Conservation (phyloP, 2,113 vertebrate genomes). For the Pelvicachromis taeniatus region DNA sequence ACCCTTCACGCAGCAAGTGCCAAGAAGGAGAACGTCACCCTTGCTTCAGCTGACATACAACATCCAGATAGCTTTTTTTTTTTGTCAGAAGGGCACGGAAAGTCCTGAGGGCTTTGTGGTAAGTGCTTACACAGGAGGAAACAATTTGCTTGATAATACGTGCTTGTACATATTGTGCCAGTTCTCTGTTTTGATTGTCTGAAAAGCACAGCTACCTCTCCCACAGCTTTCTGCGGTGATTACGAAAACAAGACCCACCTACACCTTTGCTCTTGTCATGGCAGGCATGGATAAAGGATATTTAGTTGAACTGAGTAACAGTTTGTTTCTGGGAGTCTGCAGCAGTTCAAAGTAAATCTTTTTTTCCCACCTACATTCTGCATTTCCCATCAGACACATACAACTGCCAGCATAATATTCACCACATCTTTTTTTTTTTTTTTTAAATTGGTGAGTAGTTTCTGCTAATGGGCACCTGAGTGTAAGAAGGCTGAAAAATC, state of each 20-base stretch:
- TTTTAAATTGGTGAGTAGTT: neutral
- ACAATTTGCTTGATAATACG: constrained; percentile 25
- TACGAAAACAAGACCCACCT: constrained; percentile 7
- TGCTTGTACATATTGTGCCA: neutral
- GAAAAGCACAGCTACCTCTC: neutral
- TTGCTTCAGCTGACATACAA: neutral
- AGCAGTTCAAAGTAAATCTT: neutral
- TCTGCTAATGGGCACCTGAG: constrained; percentile 10
- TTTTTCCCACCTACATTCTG: neutral
- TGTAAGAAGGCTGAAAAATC: constrained; percentile 35
- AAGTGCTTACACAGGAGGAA: constrained; percentile 18
- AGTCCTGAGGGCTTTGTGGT: neutral
- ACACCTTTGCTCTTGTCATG: neutral
- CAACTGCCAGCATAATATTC: neutral
- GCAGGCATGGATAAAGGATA: neutral
- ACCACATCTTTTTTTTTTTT: neutral
- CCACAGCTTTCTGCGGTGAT: neutral
- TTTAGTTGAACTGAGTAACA: neutral
- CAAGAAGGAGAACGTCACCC: neutral
- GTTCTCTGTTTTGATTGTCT: neutral
- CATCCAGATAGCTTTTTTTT: neutral
- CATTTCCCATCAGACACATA: neutral
- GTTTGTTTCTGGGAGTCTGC: neutral
- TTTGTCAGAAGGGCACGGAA: neutral
- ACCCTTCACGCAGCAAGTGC: constrained; percentile 5